Percentiles rank a stretch among this genome's conserved stretches.
phyloP scores from a whole-genome alignment of 2,797 vertebrate genomes.

The Acrossocheilus wenchowensis region DNA sequence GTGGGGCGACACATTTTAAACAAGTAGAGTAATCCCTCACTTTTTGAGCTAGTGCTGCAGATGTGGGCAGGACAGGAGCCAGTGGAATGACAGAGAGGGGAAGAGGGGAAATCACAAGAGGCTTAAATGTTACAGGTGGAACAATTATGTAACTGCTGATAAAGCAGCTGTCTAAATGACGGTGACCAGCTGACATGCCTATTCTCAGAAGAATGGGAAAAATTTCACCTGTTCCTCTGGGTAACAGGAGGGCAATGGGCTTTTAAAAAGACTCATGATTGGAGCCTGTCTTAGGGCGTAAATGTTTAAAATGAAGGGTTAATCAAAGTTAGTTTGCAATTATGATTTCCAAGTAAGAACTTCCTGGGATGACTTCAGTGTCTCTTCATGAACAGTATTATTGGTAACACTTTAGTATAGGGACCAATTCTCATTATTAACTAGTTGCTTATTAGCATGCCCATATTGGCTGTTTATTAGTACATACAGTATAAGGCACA shows the following conservation, averaged over 20 bases:
- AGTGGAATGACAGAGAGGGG: slow-evolving; percentile 11
- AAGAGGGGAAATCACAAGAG: slow-evolving; percentile 23
- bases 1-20: slow-evolving; percentile 19
- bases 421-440: background rate
- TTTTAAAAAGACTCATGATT: background rate
- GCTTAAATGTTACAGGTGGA: slow-evolving; percentile 46
- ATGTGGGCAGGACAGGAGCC: slow-evolving; percentile 4
- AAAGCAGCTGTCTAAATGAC: slow-evolving; percentile 38
- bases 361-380: background rate
- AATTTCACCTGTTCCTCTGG: background rate
- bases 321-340: background rate
- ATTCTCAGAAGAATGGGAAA: background rate
- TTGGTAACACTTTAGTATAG: background rate
- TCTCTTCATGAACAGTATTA: background rate
- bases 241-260: background rate
- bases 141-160: slow-evolving; percentile 50
- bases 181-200: slow-evolving; percentile 14
- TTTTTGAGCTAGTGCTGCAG: slow-evolving; percentile 14
- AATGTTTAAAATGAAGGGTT: background rate
- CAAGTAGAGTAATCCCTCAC: slow-evolving; percentile 33
- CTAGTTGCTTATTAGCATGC: background rate
- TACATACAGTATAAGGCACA: background rate
- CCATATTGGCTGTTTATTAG: background rate
- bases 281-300: background rate
- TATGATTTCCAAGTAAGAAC: background rate